phyloP scores from a whole-genome alignment of 2,113 vertebrate genomes.

The Pardalotus punctatus region DNA sequence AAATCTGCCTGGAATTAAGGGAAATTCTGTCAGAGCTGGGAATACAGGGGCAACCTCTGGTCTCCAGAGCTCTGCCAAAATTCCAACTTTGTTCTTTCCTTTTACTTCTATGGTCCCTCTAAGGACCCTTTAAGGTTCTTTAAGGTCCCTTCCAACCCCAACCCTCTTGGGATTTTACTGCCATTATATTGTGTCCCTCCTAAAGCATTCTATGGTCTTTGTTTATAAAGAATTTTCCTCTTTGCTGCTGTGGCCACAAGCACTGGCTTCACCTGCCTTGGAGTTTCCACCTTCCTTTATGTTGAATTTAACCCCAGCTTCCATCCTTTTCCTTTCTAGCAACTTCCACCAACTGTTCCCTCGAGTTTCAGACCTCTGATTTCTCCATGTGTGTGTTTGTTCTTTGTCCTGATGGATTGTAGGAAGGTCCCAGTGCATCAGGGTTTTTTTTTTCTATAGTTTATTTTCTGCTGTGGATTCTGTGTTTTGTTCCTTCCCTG shows the following conservation, averaged over 20 bases:
- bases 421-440: not conserved
- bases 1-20: not conserved
- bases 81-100: not conserved
- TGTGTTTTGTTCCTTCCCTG: not conserved
- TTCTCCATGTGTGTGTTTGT: not conserved
- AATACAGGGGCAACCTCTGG: not conserved
- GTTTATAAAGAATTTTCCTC: not conserved
- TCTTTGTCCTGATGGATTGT: not conserved
- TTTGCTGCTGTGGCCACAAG: not conserved
- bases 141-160: not conserved
- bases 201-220: not conserved
- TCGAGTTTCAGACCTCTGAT: not conserved
- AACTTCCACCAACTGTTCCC: not conserved
- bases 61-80: not conserved
- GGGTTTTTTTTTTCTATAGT: not conserved
- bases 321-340: not conserved
- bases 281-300: not conserved
- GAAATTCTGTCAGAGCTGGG: not conserved
- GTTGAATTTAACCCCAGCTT: not conserved
- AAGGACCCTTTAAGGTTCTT: too few relatives aligned
- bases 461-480: not conserved
- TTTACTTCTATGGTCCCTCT: not conserved
- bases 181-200: not conserved
- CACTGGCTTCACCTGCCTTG: not conserved
- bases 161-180: not conserved